phyloP scores from a whole-genome alignment of 2,888 invertebrate species.

The Chalcosyrphus nemorum region DNA sequence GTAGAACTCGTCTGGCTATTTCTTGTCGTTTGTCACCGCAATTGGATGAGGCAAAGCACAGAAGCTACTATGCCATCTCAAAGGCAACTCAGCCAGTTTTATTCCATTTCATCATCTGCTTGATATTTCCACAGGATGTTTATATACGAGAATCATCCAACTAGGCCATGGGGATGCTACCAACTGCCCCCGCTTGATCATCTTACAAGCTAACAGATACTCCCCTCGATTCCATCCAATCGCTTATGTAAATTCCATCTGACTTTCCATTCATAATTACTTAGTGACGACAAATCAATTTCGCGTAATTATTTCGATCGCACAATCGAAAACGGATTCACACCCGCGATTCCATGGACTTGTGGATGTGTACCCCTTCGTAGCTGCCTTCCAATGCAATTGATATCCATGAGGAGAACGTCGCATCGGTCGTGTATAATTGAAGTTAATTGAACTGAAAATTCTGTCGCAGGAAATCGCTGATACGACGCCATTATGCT shows the following conservation, averaged over 20 bases:
- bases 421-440: conserved; percentile 43
- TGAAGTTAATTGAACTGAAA: conserved; percentile 71
- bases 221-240: neutral
- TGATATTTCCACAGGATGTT: too few species aligned
- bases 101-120: too few species aligned
- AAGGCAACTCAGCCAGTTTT: too few species aligned
- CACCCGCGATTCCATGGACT: neutral
- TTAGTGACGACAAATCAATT: conserved; percentile 22
- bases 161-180: too few species aligned
- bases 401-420: conserved; percentile 53
- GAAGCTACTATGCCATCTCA: too few species aligned
- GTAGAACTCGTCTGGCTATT: too few species aligned
- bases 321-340: conserved; percentile 34
- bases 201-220: too few species aligned
- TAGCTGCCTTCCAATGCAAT: conserved; percentile 7
- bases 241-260: conserved; percentile 1
- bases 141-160: too few species aligned
- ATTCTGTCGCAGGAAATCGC: conserved; percentile 67
- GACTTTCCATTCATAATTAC: neutral
- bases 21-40: too few species aligned
- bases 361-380: neutral
- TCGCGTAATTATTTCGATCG: conserved; percentile 40
- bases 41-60: too few species aligned
- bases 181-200: too few species aligned
- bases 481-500: conserved; percentile 61